Conservation (phyloP, 35 echinoderm and acorn worm genomes). For the Diadema setosum region DNA sequence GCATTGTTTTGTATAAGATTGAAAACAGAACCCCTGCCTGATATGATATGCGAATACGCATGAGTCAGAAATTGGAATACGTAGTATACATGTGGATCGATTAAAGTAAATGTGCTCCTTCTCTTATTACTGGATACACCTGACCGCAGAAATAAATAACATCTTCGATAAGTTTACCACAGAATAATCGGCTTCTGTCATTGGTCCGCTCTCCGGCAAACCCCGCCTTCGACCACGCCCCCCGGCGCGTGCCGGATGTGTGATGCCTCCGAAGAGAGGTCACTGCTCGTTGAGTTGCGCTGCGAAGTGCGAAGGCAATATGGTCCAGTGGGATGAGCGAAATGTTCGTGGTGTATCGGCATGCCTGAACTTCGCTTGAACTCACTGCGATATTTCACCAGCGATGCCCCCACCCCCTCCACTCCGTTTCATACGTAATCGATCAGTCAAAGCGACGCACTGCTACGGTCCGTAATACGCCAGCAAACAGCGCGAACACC, state of each 20-base stretch:
- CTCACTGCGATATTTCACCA: background rate
- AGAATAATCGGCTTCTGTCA: background rate
- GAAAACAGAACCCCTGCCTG: too few relatives aligned
- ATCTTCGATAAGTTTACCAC: background rate
- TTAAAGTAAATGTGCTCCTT: too few relatives aligned
- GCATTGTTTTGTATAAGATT: too few relatives aligned
- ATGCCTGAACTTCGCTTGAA: background rate
- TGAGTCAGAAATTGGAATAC: too few relatives aligned
- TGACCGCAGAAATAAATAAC: too few relatives aligned
- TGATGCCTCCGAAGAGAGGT: background rate
- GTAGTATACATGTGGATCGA: too few relatives aligned
- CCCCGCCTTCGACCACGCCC: background rate
- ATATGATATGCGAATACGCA: too few relatives aligned
- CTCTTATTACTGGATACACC: too few relatives aligned
- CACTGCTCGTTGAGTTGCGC: background rate
- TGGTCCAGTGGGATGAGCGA: background rate
- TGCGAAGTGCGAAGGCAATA: background rate
- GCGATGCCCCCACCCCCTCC: background rate
- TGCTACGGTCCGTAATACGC: background rate
- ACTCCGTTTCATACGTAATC: background rate
- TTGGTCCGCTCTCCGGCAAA: background rate
- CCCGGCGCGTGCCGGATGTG: background rate
- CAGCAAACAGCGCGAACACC: background rate
- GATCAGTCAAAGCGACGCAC: background rate
- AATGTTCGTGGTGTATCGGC: background rate